Percentiles rank a stretch among this genome's conserved stretches.
These are phyloP conservation scores for Cirrhinus mrigala DNA, from an alignment of 2,797 vertebrate genomes.

Conservation along the genomic window DNA sequence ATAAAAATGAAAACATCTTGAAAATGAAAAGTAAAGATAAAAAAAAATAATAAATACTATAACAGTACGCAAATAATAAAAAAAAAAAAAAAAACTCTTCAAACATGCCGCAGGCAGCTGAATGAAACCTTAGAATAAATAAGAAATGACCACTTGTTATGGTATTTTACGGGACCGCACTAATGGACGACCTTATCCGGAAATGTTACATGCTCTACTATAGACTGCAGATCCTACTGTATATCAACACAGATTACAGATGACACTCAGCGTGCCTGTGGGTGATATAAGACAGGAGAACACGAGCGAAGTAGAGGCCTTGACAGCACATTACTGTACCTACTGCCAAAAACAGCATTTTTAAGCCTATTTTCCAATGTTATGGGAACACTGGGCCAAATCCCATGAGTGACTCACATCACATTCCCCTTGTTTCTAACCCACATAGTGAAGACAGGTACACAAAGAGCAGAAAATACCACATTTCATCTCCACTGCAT, in stretches of 20 bases:
- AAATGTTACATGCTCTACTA: constrained; percentile 21
- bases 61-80: background rate
- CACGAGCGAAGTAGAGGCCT: constrained; percentile 1
- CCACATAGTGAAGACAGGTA: constrained; percentile 30
- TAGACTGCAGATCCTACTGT: constrained; percentile 29
- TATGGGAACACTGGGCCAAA: constrained; percentile 7
- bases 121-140: background rate
- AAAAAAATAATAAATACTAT: background rate
- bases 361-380: constrained; percentile 19
- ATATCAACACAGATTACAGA: constrained; percentile 42
- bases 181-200: constrained; percentile 32
- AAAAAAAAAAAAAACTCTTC: too few relatives aligned
- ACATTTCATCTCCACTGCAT: constrained; percentile 38
- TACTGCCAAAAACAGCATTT: constrained; percentile 43
- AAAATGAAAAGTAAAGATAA: background rate
- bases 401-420: constrained; percentile 16
- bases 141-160: background rate
- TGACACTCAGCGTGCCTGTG: constrained; percentile 31
- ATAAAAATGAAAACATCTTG: too few relatives aligned
- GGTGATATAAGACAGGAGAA: constrained; percentile 18
- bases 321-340: constrained; percentile 29
- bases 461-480: constrained; percentile 36
- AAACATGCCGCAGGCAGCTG: background rate
- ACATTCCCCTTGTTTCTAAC: constrained; percentile 6
- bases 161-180: constrained; percentile 21